These are phyloP conservation scores for Caenorhabditis latens DNA, from an alignment of 1,140 invertebrate species.

Conservation along the genomic window DNA sequence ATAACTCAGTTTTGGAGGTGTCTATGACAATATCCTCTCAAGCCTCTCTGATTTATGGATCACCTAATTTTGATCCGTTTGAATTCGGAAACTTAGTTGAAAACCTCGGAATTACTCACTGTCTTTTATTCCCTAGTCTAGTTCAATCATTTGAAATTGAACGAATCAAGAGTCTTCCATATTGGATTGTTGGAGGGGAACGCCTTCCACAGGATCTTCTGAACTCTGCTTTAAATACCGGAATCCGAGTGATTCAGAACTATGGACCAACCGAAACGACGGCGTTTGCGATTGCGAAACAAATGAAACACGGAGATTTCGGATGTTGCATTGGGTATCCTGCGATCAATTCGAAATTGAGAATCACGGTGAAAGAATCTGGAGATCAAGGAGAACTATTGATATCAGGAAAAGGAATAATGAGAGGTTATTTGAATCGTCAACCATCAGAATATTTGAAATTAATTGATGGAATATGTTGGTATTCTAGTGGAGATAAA, in stretches of 20 bases:
- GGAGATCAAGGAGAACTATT: slow-evolving; percentile 15
- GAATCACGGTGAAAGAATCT: background rate
- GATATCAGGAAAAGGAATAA: slow-evolving; percentile 55
- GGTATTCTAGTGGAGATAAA: slow-evolving; percentile 62
- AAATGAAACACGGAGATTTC: slow-evolving; percentile 63
- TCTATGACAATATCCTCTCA: slow-evolving; percentile 51
- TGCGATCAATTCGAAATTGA: slow-evolving; percentile 48
- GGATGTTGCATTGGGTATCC: slow-evolving; percentile 62
- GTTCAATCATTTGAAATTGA: slow-evolving; percentile 58
- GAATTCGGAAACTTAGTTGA: slow-evolving; percentile 50
- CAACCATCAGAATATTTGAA: slow-evolving; percentile 38
- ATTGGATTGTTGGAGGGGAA: slow-evolving; percentile 67
- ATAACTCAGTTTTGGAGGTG: slow-evolving; percentile 68
- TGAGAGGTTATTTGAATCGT: slow-evolving; percentile 65
- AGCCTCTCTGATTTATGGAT: slow-evolving; percentile 47
- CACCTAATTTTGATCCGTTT: slow-evolving; percentile 33
- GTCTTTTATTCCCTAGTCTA: slow-evolving; percentile 64
- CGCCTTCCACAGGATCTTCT: slow-evolving; percentile 57
- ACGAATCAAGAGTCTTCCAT: slow-evolving; percentile 35
- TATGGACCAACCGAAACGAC: slow-evolving; percentile 68
- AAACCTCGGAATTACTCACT: slow-evolving; percentile 54
- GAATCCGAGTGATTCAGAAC: slow-evolving; percentile 66
- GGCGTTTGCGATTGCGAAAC: slow-evolving; percentile 59
- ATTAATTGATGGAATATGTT: background rate
- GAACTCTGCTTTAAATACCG: slow-evolving; percentile 38